Evolutionary conservation across 1,140 invertebrate species (phyloP), one percentile per base, ranked within the genome.

Genomic region (Lepidurus apus): DNA sequence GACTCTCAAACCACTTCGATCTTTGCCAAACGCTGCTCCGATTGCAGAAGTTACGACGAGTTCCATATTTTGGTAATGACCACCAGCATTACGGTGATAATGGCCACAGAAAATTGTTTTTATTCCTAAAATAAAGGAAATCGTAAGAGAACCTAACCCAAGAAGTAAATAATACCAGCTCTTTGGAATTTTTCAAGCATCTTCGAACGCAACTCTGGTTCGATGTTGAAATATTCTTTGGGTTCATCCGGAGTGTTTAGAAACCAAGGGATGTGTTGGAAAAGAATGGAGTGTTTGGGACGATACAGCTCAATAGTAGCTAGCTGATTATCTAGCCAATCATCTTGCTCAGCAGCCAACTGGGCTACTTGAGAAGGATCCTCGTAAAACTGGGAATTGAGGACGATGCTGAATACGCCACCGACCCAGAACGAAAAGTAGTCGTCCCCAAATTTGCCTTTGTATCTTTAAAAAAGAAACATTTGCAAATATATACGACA

Each of bases 251-350:
- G 79, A 43, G 82, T 73, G 9, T 82, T 74, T 1, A 88, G 9
- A 83, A 90, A 89, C 83, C 85, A 87, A 9, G 88, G 87, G 78
- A 90, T 88, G 81, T 90, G 89, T 81, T 89, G 88, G 80, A 89
- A 88, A 7, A 89, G 80, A 47, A 89, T 83, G 53, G 84, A 81
- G 81, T 86, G 85, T 73, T 84, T 83, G 42, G 82, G 82, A 43
- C 78, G 74, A n/a, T 79, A 78, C 26, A 13, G 45, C 73, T 78
- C 24, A 44, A 34, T 45, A 13, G 75, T 75, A 8, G 73, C 80
- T 26, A 88, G 79, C 79, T 85, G 82, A 26, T 82, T 65, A 17
- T 86, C 82, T 26, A 88, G 76, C 87, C 87, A 88, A 7, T 81
- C 42, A 17, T 87, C 84, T 77, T 89, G 88, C 43, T 86, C 83